Evolutionary conservation across 2,113 vertebrate genomes (phyloP).

Genomic region (Brevimyrus niger): DNA sequence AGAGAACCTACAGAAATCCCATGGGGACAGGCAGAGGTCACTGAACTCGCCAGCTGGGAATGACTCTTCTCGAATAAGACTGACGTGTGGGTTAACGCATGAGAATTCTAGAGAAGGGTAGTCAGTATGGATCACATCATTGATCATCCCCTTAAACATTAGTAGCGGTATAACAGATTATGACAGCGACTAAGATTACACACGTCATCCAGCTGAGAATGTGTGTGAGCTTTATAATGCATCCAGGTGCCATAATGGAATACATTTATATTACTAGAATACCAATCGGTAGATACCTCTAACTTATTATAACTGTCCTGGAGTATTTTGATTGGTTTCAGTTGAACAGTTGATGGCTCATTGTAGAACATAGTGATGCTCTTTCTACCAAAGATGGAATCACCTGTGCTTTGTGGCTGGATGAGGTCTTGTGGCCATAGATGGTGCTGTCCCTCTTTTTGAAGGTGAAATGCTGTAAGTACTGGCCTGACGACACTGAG

Average conservation of each 20-base stretch:
- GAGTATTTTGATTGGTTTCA: not conserved
- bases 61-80: not conserved
- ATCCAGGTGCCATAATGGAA: not conserved
- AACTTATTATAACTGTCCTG: not conserved
- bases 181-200: not conserved
- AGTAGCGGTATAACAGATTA: not conserved
- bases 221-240: not conserved
- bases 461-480: constrained; percentile 97
- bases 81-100: not conserved
- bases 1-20: not conserved
- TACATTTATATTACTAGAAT: not conserved
- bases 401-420: not conserved
- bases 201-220: not conserved
- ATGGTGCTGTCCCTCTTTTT: constrained; percentile 30
- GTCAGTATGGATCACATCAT: not conserved
- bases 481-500: constrained; percentile 96
- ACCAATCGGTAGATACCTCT: not conserved
- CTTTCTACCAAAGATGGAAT: not conserved
- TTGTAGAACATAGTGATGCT: not conserved
- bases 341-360: not conserved
- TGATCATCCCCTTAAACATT: not conserved
- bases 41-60: not conserved
- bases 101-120: not conserved
- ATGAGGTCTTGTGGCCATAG: not conserved
- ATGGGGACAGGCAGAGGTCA: not conserved